Base-by-base conservation (phyloP, 2,888 invertebrate species). In the Pristionchus entomophagus region DNA sequence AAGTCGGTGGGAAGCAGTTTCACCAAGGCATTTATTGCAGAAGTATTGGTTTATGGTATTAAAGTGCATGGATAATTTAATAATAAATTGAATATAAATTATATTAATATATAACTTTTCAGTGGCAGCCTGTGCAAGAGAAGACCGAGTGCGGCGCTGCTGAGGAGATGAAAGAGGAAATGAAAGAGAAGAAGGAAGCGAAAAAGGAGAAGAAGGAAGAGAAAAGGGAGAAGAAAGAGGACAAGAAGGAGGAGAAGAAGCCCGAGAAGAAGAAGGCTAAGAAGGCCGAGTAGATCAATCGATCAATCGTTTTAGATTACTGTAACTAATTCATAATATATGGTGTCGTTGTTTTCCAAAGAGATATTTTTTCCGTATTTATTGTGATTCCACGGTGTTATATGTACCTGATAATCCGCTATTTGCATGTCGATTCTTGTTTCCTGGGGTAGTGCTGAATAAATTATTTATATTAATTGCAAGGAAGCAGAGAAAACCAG, bases 271-370 rank as follows among this genome's bases (percentile, higher is more conserved):
- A 82, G 82, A 59, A 82, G 59, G 59, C 38, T 22, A 82, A 59
- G 26, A 82, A 82, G 59, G 59, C 56, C n/a, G 59, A 82, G 26
- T 59, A 82, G 41, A 56, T n/a, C 35, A 32, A 53, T 35, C 41
- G 26, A 22, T 56, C 12, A 22, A 38, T 82, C 26, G 29, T 38
- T 26, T 29, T 32, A 29, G 29, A 45, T 38, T 26, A 19, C 59
- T 59, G 38, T 82, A 82, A 59, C 59, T 82, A 41, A 80, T 82
- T 82, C 82, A 82, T 82, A 82, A 82, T 82, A 82, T 45, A n/a
- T 53, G 56, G 6, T 51, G 26, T 26, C 5, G n/a, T 53, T 56
- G 41, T 82, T n/a, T 35, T 82, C 82, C 78, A 51, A 80, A 80
- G 78, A 35, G 38, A 26, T 45, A 45, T 45, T 45, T 45, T 10